phyloP scores from a whole-genome alignment of 2,113 vertebrate species.

The Caloenas nicobarica region DNA sequence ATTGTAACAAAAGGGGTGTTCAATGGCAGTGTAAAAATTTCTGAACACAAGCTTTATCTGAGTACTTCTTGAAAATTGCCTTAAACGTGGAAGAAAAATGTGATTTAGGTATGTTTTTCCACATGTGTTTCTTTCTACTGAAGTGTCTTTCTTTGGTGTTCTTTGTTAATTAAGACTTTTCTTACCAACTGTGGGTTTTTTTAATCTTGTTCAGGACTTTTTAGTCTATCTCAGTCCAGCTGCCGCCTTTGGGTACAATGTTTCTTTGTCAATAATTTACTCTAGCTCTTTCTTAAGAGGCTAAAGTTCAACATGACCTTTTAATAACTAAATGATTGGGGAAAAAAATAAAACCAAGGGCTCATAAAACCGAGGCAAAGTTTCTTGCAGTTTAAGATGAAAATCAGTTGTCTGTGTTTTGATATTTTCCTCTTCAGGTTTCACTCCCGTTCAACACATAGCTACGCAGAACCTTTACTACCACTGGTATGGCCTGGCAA shows the following conservation, averaged over 20 bases:
- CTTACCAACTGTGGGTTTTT: neutral
- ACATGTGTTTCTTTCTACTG: neutral
- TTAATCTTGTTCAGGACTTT: neutral
- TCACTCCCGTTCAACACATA: neutral
- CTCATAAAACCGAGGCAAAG: neutral
- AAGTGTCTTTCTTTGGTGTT: neutral
- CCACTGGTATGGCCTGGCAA: neutral
- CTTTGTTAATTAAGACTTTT: neutral
- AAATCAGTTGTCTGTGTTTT: neutral
- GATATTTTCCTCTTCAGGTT: neutral
- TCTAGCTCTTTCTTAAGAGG: neutral
- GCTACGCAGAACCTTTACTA: neutral
- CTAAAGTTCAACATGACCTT: neutral
- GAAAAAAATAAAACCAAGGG: neutral
- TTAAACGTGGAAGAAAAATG: neutral
- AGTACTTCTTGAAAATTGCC: neutral
- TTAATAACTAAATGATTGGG: neutral
- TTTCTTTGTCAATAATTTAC: constrained; percentile 24
- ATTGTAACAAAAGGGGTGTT: constrained; percentile 4
- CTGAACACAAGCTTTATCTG: neutral
- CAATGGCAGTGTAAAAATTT: neutral
- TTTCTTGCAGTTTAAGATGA: neutral
- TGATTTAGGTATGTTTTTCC: neutral
- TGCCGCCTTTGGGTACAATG: neutral
- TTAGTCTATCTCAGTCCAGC: neutral